These are phyloP conservation scores for Oncorhynchus clarkii DNA, from an alignment of 2,113 vertebrate species.

Conservation along the genomic window DNA sequence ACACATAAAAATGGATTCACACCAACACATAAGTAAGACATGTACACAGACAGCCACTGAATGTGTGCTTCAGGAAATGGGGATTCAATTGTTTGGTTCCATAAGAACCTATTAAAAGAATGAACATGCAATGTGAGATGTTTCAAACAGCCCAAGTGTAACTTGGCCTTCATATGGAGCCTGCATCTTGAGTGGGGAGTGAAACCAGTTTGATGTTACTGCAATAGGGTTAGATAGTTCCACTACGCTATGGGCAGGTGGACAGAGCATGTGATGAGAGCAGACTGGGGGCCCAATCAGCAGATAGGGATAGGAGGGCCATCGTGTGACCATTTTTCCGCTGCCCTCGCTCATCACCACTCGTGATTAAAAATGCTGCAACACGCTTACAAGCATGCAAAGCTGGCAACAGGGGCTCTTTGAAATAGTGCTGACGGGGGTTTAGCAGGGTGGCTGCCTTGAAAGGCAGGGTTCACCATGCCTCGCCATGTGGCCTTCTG, in stretches of 20 bases:
- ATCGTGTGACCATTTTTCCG: slow-evolving; percentile 59
- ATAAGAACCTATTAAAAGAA: too few species aligned
- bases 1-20: not conserved
- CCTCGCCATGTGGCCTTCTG: slow-evolving; percentile 75
- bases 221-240: too few species aligned
- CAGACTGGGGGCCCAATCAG: slow-evolving; percentile 53
- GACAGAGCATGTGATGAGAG: slow-evolving; percentile 48
- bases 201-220: too few species aligned
- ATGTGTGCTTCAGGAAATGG: too few species aligned
- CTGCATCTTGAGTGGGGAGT: too few species aligned
- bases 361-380: slow-evolving; percentile 70
- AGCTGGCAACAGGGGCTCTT: slow-evolving; percentile 64
- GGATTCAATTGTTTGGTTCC: too few species aligned
- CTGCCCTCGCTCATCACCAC: slow-evolving; percentile 64
- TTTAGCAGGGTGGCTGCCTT: slow-evolving; percentile 71
- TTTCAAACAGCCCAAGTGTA: too few species aligned
- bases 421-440: slow-evolving; percentile 78
- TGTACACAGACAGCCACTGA: too few species aligned
- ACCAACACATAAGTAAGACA: slow-evolving; percentile 14
- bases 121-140: too few species aligned
- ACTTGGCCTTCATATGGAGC: too few species aligned
- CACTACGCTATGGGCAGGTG: slow-evolving; percentile 41
- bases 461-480: slow-evolving; percentile 75
- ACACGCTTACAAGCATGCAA: slow-evolving; percentile 64
- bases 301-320: slow-evolving; percentile 15